Conservation (phyloP, 2,888 invertebrate species). For the Lasioglossum malachurum region DNA sequence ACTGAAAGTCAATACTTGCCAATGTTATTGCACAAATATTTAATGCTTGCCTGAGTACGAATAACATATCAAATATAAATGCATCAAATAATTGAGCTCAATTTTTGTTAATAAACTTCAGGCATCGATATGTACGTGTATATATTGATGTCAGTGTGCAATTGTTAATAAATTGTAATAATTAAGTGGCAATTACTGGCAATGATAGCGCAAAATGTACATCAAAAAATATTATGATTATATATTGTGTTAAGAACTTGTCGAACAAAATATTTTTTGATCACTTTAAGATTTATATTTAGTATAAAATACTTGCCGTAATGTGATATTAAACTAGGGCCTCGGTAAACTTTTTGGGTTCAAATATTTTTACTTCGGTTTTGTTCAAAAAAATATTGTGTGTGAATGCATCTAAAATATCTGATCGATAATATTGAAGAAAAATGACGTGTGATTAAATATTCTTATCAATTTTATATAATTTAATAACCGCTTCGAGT, state of each 20-base stretch:
- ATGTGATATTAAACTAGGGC: conserved; percentile 61
- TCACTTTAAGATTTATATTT: conserved; percentile 53
- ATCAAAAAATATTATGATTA: conserved; percentile 30
- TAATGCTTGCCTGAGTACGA: conserved; percentile 36
- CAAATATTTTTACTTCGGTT: conserved; percentile 23
- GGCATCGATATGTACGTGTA: conserved; percentile 9
- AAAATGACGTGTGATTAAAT: conserved; percentile 14
- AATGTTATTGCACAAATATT: conserved; percentile 31
- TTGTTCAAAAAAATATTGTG: conserved; percentile 15
- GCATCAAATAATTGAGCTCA: conserved; percentile 35
- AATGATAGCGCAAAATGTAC: conserved; percentile 17
- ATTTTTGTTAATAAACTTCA: conserved; percentile 37
- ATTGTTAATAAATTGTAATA: conserved; percentile 33
- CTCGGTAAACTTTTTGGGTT: conserved; percentile 23
- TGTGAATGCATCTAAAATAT: neutral
- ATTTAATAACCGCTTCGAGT: conserved; percentile 20
- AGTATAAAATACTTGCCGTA: conserved; percentile 55
- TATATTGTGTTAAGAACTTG: conserved; percentile 32
- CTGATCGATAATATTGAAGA: neutral
- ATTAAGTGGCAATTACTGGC: conserved; percentile 32
- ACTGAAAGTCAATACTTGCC: conserved; percentile 39
- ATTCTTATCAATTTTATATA: conserved; percentile 18
- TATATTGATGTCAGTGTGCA: conserved; percentile 40
- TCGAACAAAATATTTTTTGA: conserved; percentile 51
- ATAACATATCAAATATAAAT: conserved; percentile 52